These are phyloP conservation scores for Euplagia quadripunctaria DNA, from an alignment of 2,888 invertebrate genomes.

Conservation along the genomic window DNA sequence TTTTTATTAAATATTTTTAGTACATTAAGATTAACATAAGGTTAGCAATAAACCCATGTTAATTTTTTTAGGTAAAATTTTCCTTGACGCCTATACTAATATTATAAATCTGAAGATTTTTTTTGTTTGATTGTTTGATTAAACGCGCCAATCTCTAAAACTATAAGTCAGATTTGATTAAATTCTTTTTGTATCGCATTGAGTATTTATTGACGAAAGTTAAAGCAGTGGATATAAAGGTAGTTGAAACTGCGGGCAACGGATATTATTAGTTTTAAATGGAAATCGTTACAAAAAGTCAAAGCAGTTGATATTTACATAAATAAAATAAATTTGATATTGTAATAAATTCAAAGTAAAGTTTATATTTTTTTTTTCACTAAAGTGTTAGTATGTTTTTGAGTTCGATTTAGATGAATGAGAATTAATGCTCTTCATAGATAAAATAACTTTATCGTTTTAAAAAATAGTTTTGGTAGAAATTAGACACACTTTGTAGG, in stretches of 20 bases:
- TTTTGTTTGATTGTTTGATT: no score
- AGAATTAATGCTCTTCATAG: not conserved
- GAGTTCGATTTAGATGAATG: not conserved
- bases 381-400: constrained; percentile 7
- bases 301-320: not conserved
- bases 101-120: no score
- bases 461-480: not conserved
- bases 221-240: no score
- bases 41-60: constrained; percentile 4
- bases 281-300: constrained; percentile 10
- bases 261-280: not conserved
- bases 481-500: not conserved
- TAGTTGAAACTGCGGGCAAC: no score
- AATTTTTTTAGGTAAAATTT: constrained; percentile 8
- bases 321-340: constrained; percentile 6
- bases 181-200: no score
- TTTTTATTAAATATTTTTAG: not conserved
- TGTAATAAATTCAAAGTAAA: constrained; percentile 7
- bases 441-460: not conserved
- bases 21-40: not conserved
- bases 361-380: constrained; percentile 11
- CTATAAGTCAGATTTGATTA: no score
- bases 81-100: not conserved
- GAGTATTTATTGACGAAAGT: no score
- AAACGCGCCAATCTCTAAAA: no score